Evolutionary conservation across 2,113 vertebrate species (phyloP).

Genomic region (Siniperca chuatsi): DNA sequence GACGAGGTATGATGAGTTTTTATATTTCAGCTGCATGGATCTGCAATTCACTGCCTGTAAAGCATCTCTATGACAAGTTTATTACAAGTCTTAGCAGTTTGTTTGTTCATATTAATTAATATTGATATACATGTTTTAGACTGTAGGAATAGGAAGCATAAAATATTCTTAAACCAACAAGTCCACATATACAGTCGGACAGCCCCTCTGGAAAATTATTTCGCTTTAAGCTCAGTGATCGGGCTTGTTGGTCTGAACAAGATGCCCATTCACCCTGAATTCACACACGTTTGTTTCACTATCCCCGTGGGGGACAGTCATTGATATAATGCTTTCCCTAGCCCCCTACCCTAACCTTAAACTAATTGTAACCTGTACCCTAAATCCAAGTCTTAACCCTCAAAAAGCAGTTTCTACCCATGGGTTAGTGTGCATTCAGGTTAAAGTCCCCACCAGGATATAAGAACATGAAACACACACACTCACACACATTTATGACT

Average conservation of each 20-base stretch:
- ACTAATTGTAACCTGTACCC: too few relatives aligned
- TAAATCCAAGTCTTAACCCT: too few relatives aligned
- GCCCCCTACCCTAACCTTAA: background rate
- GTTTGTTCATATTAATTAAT: background rate
- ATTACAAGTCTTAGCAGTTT: background rate
- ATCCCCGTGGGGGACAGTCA: too few relatives aligned
- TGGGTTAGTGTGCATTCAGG: too few relatives aligned
- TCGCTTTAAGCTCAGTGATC: background rate
- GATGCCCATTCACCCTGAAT: slow-evolving; percentile 60
- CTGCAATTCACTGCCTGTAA: background rate
- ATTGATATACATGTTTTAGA: background rate
- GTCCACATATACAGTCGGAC: background rate
- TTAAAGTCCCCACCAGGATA: too few relatives aligned
- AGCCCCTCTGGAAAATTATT: slow-evolving; percentile 21
- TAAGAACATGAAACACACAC: slow-evolving; percentile 3
- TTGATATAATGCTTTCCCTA: too few relatives aligned
- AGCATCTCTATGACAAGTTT: background rate
- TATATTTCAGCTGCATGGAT: background rate
- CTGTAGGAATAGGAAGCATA: background rate
- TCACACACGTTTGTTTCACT: background rate
- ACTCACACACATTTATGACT: slow-evolving; percentile 18
- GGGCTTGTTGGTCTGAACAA: slow-evolving; percentile 53
- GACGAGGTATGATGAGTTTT: background rate
- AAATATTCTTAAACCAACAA: slow-evolving; percentile 4
- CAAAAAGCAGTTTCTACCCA: too few relatives aligned